Evolutionary conservation across 35 echinoderm and acorn worm species (phyloP).

Genomic region (Apostichopus parvimensis): DNA sequence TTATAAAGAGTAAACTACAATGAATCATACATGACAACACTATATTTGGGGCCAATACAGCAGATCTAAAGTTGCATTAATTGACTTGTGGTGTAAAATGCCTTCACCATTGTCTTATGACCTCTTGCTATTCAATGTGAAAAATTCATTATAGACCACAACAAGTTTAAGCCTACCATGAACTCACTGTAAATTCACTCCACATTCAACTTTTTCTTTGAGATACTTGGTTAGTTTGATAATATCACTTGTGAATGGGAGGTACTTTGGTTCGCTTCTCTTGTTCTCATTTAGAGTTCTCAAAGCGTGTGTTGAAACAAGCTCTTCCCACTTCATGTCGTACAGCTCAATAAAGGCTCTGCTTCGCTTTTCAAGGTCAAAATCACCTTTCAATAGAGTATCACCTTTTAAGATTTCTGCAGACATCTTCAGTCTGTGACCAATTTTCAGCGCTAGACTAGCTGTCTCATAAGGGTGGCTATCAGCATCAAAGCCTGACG

Average conservation of each 20-base stretch:
- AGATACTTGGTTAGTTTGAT: constrained; percentile 74
- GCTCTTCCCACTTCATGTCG: constrained; percentile 73
- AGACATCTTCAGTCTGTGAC: constrained; percentile 62
- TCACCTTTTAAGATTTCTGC: constrained; percentile 58
- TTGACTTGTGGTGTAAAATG: too few relatives aligned
- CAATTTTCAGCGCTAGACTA: constrained; percentile 76
- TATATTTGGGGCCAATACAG: too few relatives aligned
- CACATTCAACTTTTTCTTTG: constrained; percentile 24
- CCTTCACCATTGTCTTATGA: too few relatives aligned
- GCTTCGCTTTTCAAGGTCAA: constrained; percentile 53
- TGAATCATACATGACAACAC: too few relatives aligned
- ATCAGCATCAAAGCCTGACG: constrained; percentile 71
- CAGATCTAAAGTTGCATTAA: too few relatives aligned
- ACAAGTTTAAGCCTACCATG: background rate
- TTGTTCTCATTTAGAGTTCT: constrained; percentile 74
- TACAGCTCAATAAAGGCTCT: constrained; percentile 60
- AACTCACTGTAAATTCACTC: constrained; percentile 10
- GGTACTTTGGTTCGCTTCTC: constrained; percentile 63
- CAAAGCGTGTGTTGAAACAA: constrained; percentile 72
- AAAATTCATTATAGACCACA: too few relatives aligned
- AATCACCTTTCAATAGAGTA: constrained; percentile 60
- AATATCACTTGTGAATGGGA: constrained; percentile 77
- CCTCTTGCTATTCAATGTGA: too few relatives aligned
- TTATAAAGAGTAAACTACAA: too few relatives aligned
- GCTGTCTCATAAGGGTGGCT: constrained; percentile 67